A percentile compares a stretch with the other conserved stretches of the same genome.
phyloP scores from a whole-genome alignment of 2,888 invertebrate species.

The Nymphalis polychloros region DNA sequence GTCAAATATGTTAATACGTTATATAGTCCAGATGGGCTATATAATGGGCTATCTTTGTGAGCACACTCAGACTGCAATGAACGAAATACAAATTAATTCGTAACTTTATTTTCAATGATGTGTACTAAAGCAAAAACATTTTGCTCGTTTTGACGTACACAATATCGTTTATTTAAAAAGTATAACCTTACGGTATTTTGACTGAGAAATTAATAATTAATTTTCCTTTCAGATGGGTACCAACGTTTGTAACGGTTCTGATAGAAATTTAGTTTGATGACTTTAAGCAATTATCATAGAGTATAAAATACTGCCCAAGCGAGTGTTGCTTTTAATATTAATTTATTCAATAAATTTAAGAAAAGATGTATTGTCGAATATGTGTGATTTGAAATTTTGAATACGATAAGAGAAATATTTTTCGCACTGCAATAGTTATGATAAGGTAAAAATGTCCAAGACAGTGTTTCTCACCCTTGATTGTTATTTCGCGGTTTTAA shows the following conservation, averaged over 20 bases:
- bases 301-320: slow-evolving; percentile 32
- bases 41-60: too few species aligned
- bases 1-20: too few species aligned
- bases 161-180: too few species aligned
- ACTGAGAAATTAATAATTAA: too few species aligned
- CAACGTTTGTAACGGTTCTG: slow-evolving; percentile 15
- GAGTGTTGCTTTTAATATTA: slow-evolving; percentile 34
- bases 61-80: too few species aligned
- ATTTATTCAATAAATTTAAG: slow-evolving; percentile 20
- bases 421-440: slow-evolving; percentile 21
- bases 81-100: too few species aligned
- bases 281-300: slow-evolving; percentile 23
- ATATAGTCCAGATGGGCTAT: too few species aligned
- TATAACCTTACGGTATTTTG: too few species aligned
- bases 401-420: slow-evolving; percentile 21
- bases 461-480: slow-evolving; percentile 20
- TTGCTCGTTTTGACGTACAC: too few species aligned
- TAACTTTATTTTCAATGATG: too few species aligned
- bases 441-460: not conserved
- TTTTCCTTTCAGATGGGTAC: slow-evolving; percentile 23
- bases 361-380: slow-evolving; percentile 19
- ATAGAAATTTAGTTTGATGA: slow-evolving; percentile 21
- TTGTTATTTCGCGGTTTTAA: slow-evolving; percentile 7
- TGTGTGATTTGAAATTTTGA: slow-evolving; percentile 11
- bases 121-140: too few species aligned